phyloP scores from a whole-genome alignment of 2,888 invertebrate genomes.

The Diarsia brunnea region DNA sequence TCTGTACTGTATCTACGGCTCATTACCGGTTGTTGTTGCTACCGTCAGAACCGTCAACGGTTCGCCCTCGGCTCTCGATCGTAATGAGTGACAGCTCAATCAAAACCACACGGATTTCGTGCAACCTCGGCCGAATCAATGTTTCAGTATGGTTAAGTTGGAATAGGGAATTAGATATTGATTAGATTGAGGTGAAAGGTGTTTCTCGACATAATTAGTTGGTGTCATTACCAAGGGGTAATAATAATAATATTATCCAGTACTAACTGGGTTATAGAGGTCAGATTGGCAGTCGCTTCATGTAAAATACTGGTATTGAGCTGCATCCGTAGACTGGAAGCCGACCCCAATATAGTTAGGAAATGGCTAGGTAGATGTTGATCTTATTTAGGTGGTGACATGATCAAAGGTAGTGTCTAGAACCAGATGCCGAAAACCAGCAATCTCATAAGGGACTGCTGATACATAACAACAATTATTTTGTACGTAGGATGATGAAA shows the following conservation, averaged over 20 bases:
- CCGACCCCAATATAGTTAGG: too few relatives aligned
- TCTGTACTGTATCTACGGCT: background rate
- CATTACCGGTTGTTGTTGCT: constrained; percentile 18
- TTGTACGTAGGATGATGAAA: background rate
- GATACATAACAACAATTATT: background rate
- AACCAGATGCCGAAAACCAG: background rate
- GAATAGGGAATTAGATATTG: background rate
- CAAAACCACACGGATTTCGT: constrained; percentile 59
- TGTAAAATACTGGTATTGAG: too few relatives aligned
- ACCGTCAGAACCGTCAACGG: constrained; percentile 17
- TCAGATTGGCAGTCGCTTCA: too few relatives aligned
- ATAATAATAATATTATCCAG: too few relatives aligned
- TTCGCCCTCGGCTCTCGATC: constrained; percentile 19
- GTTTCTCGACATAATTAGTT: background rate
- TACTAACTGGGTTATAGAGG: too few relatives aligned
- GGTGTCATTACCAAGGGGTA: too few relatives aligned
- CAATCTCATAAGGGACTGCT: background rate
- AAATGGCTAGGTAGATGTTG: too few relatives aligned
- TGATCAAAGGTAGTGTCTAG: background rate
- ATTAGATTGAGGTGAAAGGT: background rate
- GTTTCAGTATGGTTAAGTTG: constrained; percentile 24
- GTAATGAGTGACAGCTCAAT: constrained; percentile 65
- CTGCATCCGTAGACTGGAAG: too few relatives aligned
- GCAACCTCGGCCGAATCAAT: constrained; percentile 43
- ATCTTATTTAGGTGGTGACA: background rate